Conservation (phyloP, 1,140 invertebrate genomes). For the Aradophagus sp. region DNA sequence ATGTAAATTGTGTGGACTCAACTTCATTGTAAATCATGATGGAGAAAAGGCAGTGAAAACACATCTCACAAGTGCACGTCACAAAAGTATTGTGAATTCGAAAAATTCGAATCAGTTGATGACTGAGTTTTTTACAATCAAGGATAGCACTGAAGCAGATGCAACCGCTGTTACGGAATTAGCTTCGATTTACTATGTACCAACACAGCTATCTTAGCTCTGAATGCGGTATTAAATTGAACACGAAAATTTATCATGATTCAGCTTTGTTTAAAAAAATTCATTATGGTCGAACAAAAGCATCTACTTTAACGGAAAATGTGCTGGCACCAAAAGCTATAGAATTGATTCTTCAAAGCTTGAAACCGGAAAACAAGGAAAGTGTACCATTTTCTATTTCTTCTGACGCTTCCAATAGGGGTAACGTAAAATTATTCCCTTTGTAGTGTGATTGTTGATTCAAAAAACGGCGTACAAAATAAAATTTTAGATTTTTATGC, state of each 20-base stretch:
- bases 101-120: constrained; percentile 5
- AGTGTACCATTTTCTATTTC: no score
- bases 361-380: neutral
- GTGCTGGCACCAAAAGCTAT: constrained; percentile 18
- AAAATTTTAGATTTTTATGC: no score
- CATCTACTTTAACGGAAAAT: constrained; percentile 12
- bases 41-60: constrained; percentile 17
- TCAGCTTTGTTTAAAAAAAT: constrained; percentile 19
- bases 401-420: no score
- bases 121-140: neutral
- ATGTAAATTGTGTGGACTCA: constrained; percentile 5
- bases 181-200: constrained; percentile 21
- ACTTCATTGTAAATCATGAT: constrained; percentile 14
- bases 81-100: neutral
- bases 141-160: constrained; percentile 11
- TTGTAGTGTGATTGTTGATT: no score
- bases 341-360: constrained; percentile 1
- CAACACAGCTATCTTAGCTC: constrained; percentile 25
- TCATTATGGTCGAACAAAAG: constrained; percentile 16
- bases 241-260: constrained; percentile 2
- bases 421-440: no score
- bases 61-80: constrained; percentile 1
- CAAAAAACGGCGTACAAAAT: no score
- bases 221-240: constrained; percentile 10
- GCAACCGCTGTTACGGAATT: constrained; percentile 8